Evolutionary conservation across 2,113 vertebrate genomes (phyloP), one percentile per base, ranked within the genome.

Genomic region (Promerops cafer): DNA sequence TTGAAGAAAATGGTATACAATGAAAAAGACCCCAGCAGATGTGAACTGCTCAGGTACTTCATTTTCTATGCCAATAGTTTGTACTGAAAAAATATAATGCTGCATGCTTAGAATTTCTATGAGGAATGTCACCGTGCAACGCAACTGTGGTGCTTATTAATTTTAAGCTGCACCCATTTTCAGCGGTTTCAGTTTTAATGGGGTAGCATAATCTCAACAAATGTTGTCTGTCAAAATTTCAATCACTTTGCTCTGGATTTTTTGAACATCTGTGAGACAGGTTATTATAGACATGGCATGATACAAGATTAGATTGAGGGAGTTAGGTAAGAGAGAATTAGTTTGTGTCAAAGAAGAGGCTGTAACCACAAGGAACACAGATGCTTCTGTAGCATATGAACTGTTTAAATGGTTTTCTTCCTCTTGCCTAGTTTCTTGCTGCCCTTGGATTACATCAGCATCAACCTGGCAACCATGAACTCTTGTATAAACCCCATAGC

Each of bases 401-500:
- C 69, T 61, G 8, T 77, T 96, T 82, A 81, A 97, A 90, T 23
- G 57, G 66, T 95, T 89, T 49, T 37, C 16, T 89, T 78, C 81
- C 37, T 96, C 91, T 87, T 71, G 17, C 96, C 82, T 94, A 99
- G 99, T 90, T 99, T 99, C 96, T 96, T 99, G 96, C 87, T 99
- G 97, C 98, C 99, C 39, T 95, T 99, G 95, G 99, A 99, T 97
- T 99, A 99, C 91, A 98, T 99, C 79, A 97, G 99, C 87, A 98
- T 99, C 84, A 99, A 99, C 95, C 96, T 99, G 97, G 99, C 99
- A 27, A 99, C 99, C 63, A 98, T 99, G 97, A 99, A 99, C 97
- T 99, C 99, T 83, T 99, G 99, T 96, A 99, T 99, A 98, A 99
- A 99, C 61, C 99, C 99, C 89, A 99, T 99, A 92, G 99, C 99